Conservation (phyloP, 2,113 vertebrate genomes). For the Rhegmatorhina hoffmannsi region DNA sequence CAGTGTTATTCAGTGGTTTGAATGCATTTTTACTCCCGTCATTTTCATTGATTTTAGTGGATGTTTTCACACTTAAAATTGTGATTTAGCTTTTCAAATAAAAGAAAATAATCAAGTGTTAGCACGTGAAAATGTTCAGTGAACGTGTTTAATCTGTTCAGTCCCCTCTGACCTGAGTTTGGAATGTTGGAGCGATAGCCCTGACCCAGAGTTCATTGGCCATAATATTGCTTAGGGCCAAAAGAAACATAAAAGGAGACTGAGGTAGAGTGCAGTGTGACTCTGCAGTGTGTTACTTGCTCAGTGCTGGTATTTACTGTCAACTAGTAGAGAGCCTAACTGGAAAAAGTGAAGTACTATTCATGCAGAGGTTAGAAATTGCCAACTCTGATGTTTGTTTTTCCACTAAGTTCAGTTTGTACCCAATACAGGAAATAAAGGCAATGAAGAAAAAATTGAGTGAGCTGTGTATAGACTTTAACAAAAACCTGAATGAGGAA, state of each 20-base stretch:
- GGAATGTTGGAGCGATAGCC: fast-evolving
- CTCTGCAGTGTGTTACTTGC: neutral
- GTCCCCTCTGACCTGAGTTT: neutral
- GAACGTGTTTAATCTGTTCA: neutral
- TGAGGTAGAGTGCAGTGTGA: neutral
- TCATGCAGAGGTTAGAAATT: neutral
- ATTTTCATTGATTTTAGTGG: neutral
- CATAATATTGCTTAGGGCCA: neutral
- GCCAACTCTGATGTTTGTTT: neutral
- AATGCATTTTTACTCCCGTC: neutral
- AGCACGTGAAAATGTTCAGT: neutral
- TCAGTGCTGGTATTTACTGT: neutral
- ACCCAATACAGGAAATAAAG: conserved; percentile 85
- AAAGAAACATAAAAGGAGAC: neutral
- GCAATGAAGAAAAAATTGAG: conserved; percentile 85
- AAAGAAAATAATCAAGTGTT: neutral
- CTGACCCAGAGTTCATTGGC: neutral
- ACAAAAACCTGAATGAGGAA: conserved; percentile 93
- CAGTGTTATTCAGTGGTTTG: neutral
- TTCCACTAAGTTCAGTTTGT: conserved; percentile 10
- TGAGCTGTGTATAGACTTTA: conserved; percentile 93
- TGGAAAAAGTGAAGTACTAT: neutral
- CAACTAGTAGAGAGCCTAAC: neutral
- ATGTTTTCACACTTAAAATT: neutral
- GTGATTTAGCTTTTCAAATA: neutral